Evolutionary conservation across 2,888 invertebrate species (phyloP), one percentile per base, ranked within the genome.

Genomic region (Dyspetes luteomarginatus): DNA sequence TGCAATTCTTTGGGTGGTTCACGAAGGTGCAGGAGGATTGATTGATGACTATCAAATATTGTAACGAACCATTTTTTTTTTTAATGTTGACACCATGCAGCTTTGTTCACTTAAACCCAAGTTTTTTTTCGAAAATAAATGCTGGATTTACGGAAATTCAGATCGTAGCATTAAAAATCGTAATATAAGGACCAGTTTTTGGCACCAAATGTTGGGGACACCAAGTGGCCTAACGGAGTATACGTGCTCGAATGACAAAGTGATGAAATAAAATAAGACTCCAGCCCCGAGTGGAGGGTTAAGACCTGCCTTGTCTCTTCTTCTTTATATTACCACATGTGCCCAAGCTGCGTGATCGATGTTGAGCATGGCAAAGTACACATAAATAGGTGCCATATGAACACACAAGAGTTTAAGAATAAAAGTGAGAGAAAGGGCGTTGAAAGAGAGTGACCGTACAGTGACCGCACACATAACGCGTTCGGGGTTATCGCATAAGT

Each of bases 401-500:
- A 56, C 50, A n/a, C n/a, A 64, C 64, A 45, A 69, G 48, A 55
- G 43, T 36, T n/a, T n/a, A 19, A 36, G 28, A 43, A 52, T 43
- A 56, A 64, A 55, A 64, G 28, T 7, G 22, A 9, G 17, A 3
- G 7, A 48, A n/a, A 43, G 56, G 17, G 7, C 19, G 43, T 4
- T 0, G 43, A 5, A 43, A n/a, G 26, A 55, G 17, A 36, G 17
- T 24, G 67, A 56, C n/a, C n/a, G 36, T 15, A 28, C 36, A 36
- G 19, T 43, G 64, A 60, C 50, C 64, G 45, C 45, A 43, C 65
- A 60, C 58, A n/a, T n/a, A 48, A n/a, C 17, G 52, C 36, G 45
- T 28, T 7, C 7, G 55, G 17, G 55, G 62, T 73, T 64, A 69
- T 69, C 56, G 52, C 48, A 45, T 48, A 26, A 56, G 68, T 69